A percentile compares a stretch with the other conserved stretches of the same genome.
Evolutionary conservation across 1,140 invertebrate species (phyloP).

Genomic region (Oedothorax gibbosus): DNA sequence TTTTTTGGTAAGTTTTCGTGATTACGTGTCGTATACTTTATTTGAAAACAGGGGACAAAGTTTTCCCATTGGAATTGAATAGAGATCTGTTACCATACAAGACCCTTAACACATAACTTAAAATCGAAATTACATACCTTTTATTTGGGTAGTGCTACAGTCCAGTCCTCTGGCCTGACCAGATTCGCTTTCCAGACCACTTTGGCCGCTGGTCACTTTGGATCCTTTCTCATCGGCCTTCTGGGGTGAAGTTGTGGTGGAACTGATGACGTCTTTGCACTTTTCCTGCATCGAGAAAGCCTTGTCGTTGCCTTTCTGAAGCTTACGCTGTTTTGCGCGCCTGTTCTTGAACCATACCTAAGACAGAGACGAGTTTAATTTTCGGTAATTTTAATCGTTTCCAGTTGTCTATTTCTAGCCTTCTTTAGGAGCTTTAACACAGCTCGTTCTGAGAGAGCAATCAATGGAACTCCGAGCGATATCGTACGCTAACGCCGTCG

Average conservation of each 20-base stretch:
- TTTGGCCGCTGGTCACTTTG: conserved; percentile 2
- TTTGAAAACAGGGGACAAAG: too few species aligned
- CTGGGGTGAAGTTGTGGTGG: conserved; percentile 4
- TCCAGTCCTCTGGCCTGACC: conserved; percentile 7
- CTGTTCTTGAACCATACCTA: conserved; percentile 53
- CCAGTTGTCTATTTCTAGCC: too few species aligned
- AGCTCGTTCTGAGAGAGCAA: too few species aligned
- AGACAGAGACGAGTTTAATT: not conserved
- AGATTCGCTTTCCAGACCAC: not conserved
- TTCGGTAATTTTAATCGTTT: too few species aligned
- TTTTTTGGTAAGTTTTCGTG: too few species aligned
- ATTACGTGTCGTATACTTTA: too few species aligned
- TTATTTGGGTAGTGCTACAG: conserved; percentile 1
- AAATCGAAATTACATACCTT: not conserved
- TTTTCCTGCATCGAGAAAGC: conserved; percentile 25
- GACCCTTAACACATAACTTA: too few species aligned
- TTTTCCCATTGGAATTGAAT: too few species aligned
- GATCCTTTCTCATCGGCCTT: not conserved
- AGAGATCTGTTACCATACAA: too few species aligned
- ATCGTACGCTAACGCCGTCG: too few species aligned
- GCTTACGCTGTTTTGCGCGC: conserved; percentile 37
- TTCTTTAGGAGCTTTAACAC: too few species aligned
- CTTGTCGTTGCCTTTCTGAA: conserved; percentile 43
- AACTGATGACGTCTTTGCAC: conserved; percentile 22
- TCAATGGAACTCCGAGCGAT: too few species aligned